Conservation (phyloP, 2,888 invertebrate genomes). For the Linyphia triangularis region DNA sequence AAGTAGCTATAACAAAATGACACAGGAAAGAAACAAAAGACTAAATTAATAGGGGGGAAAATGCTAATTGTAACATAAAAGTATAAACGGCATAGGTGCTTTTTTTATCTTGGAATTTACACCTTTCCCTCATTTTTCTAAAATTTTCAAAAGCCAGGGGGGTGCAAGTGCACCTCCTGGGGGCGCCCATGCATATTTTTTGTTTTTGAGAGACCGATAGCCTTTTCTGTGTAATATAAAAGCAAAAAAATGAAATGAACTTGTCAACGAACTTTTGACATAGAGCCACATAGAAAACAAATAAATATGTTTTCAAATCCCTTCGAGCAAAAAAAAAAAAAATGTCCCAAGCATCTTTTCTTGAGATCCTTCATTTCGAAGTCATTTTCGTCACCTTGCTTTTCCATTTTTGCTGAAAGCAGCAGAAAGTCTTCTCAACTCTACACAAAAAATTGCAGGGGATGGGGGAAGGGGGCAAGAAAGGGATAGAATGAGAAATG, state of each 20-base stretch:
- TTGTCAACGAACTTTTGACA: conserved; percentile 58
- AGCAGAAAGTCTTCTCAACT: conserved; percentile 51
- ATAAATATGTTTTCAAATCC: conserved; percentile 51
- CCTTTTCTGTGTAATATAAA: too few species aligned
- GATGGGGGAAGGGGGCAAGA: background rate
- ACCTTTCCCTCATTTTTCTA: too few species aligned
- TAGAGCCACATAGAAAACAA: conserved; percentile 44
- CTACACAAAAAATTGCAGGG: background rate
- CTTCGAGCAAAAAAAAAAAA: background rate
- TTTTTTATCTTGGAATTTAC: too few species aligned
- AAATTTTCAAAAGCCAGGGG: too few species aligned
- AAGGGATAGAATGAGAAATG: conserved; percentile 24
- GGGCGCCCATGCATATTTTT: too few species aligned
- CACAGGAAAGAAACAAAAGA: too few species aligned
- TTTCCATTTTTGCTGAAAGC: conserved; percentile 57
- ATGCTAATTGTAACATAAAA: too few species aligned
- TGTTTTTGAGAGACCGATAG: too few species aligned
- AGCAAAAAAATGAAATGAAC: conserved; percentile 42
- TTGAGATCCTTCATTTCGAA: conserved; percentile 45
- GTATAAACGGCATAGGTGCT: too few species aligned
- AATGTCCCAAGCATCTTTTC: background rate
- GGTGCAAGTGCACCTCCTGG: too few species aligned
- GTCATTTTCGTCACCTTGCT: conserved; percentile 48
- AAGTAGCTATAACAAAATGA: too few species aligned
- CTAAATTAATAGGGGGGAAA: too few species aligned